These are phyloP conservation scores for Megastigmus dorsalis DNA, from an alignment of 2,888 invertebrate species.

Conservation along the genomic window DNA sequence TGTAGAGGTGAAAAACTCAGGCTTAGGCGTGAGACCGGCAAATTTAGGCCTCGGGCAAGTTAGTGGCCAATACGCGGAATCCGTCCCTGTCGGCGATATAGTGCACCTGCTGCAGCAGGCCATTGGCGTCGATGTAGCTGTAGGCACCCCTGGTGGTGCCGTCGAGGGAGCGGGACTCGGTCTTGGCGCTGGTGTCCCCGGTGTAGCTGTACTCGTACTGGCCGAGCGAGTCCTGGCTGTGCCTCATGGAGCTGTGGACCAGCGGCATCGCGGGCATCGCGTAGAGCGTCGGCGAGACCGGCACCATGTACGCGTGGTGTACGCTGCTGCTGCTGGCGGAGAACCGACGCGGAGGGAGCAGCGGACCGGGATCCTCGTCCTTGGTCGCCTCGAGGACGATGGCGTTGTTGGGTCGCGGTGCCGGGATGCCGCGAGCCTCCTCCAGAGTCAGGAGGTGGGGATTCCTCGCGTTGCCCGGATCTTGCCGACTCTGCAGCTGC, in stretches of 20 bases:
- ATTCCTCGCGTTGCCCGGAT: slow-evolving; percentile 54
- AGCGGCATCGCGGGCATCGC: slow-evolving; percentile 58
- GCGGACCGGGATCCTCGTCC: neutral
- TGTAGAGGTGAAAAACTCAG: neutral
- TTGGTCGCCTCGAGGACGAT: slow-evolving; percentile 50
- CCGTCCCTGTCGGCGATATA: slow-evolving; percentile 81
- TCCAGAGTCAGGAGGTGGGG: slow-evolving; percentile 62
- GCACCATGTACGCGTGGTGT: slow-evolving; percentile 38
- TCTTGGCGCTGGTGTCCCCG: slow-evolving; percentile 80
- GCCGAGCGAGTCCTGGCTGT: slow-evolving; percentile 77
- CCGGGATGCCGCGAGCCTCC: slow-evolving; percentile 62
- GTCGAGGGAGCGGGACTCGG: slow-evolving; percentile 78
- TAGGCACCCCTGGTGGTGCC: slow-evolving; percentile 81
- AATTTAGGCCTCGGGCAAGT: slow-evolving; percentile 77
- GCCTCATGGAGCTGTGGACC: slow-evolving; percentile 72
- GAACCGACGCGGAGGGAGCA: neutral
- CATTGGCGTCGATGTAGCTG: slow-evolving; percentile 82
- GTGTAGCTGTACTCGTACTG: slow-evolving; percentile 80
- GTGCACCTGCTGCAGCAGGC: slow-evolving; percentile 79
- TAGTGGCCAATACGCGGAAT: slow-evolving; percentile 81
- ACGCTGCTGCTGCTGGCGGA: neutral
- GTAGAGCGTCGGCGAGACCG: slow-evolving; percentile 58
- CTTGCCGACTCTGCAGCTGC: slow-evolving; percentile 12
- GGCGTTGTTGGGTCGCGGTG: slow-evolving; percentile 55
- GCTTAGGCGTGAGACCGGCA: too few species aligned